Evolutionary conservation across 2,888 invertebrate genomes (phyloP), one percentile per base, ranked within the genome.

Genomic region (Syrista parreyssii): DNA sequence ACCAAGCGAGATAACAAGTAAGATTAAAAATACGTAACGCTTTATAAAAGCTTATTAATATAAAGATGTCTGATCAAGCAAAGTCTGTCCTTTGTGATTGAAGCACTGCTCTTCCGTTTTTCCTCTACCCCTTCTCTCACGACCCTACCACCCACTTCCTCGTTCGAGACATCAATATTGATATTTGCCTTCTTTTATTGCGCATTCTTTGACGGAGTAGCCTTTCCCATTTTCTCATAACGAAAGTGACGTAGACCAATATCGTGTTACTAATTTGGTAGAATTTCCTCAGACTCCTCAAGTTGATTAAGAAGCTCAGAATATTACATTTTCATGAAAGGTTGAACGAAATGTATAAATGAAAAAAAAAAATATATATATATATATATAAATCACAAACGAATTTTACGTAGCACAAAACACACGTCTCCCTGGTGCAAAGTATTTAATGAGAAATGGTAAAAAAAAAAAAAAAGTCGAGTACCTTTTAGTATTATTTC

Each of bases 121-220:
- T 31, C 30, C 11, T 55, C 55, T 55, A 55, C 55, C 23, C 55
- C 55, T 55, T 55, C 23, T 6, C 15, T 23, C 55, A 9, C 23
- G 1, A 15, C 23, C 6, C 15, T 23, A 23, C 15, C 15, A 31
- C 15, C 76, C 76, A n/a, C 72, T 74, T 30, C n/a, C 69, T 33
- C 73, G 36, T 71, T 35, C 68, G 35, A 35, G 40, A 68, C 40
- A 73, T 79, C 78, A 82, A 78, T 85, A 86, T 85, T 86, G 87
- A 86, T 84, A 82, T 87, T 87, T 86, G 79, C 81, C 76, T 83
- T 85, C 82, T 84, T 84, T 87, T 86, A 86, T 85, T 86, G 81
- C 84, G 32, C 73, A 69, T 74, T 74, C 76, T 71, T 78, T 68
- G 72, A 75, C 72, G 15, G 31, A 32, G 71, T 71, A 71, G 15